Base-by-base conservation (phyloP, 1,140 invertebrate species). In the Diprion similis region DNA sequence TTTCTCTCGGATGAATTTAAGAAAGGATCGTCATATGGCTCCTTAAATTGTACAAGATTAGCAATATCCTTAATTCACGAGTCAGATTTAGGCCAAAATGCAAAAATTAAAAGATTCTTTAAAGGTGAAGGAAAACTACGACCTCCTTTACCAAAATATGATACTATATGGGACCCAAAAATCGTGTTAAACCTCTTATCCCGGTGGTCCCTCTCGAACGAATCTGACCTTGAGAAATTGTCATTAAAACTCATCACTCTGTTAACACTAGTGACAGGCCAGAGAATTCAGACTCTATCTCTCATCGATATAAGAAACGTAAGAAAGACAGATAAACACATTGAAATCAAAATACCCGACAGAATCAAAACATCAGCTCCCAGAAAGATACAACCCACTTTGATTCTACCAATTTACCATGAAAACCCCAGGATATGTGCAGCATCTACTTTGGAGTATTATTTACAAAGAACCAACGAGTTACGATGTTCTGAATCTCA, bases 11-110 rank as follows among this genome's bases (percentile, higher is more conserved):
- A 8, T 11, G 59, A 46, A 47, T 66, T 74, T 70, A 48, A 76
- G 10, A 64, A 75, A 18, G 76, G 73, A 0, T 37, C 70, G 15
- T 11, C 64, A 46, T 19, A 70, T 18, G 73, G 75, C 13, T 64
- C 78, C 1, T 66, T 83, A 8, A 82, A 83, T 71, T 76, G 68
- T 1, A 8, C n/a, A 10, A 66, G 71, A 65, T 73, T 70, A 66
- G 80, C 79, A 6, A 73, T 76, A 10, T 76, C 78, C 1, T 71
- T 76, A 24, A 75, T 79, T 37, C 71, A 51, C 15, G 48, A 15
- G 15, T 15, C 48, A 0, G 24, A 75, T 1, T 19, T 78, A 51
- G 71, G 65, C 10, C 4, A 48, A 1, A 74, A 78, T 72, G 46
- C 46, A 13, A 65, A 59, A 45, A 67, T 80, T 64, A 73, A 73